phyloP scores from a whole-genome alignment of 2,888 invertebrate genomes.

The Metallyticus violacea region DNA sequence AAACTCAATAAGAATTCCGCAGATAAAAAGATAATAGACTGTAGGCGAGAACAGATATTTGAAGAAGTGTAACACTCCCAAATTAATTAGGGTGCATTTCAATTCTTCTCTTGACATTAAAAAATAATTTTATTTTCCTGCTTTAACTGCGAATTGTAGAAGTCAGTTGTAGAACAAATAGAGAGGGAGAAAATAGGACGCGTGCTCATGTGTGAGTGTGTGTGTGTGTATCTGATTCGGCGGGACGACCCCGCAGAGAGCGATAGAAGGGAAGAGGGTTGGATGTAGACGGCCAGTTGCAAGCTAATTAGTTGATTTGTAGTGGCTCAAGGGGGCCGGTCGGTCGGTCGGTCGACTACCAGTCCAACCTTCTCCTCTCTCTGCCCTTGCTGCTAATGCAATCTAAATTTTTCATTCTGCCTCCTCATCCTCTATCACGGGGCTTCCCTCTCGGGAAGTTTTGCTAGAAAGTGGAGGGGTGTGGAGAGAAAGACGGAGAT shows the following conservation, averaged over 20 bases:
- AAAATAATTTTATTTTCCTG: neutral
- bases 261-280: constrained; percentile 24
- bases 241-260: constrained; percentile 27
- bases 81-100: no score
- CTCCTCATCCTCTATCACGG: neutral
- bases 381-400: constrained; percentile 29
- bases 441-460: constrained; percentile 7
- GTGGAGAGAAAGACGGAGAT: neutral
- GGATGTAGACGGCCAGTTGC: constrained; percentile 15
- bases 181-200: neutral
- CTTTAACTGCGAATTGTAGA: neutral
- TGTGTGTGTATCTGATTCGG: constrained; percentile 24
- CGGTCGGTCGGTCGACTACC: constrained; percentile 42
- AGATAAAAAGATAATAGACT: no score
- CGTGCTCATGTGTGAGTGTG: neutral
- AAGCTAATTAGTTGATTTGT: constrained; percentile 53
- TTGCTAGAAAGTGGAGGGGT: neutral
- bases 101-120: no score
- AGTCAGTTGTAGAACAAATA: neutral
- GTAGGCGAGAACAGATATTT: no score
- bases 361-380: neutral
- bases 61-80: no score
- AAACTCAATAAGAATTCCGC: no score
- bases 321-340: constrained; percentile 48
- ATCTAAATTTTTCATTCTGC: constrained; percentile 34